A percentile compares a stretch with the other conserved stretches of the same genome.
These are phyloP conservation scores for Oryzias celebensis DNA, from an alignment of 2,113 vertebrate genomes.

Conservation along the genomic window DNA sequence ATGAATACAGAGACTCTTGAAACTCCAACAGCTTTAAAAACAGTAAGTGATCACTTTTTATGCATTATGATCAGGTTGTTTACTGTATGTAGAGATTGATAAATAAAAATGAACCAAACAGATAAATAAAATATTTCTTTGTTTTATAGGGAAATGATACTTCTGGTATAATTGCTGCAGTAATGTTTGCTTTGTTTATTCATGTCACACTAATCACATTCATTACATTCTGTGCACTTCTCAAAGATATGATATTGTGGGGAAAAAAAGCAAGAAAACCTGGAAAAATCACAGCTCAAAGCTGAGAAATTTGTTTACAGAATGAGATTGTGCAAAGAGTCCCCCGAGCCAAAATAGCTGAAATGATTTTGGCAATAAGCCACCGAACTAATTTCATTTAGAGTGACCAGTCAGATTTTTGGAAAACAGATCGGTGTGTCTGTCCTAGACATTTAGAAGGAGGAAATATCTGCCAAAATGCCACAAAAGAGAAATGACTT, in stretches of 20 bases:
- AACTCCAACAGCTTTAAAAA: not conserved
- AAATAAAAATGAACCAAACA: constrained; percentile 1
- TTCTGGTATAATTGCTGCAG: constrained; percentile 2
- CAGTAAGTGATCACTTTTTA: not conserved
- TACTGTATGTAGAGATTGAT: constrained; percentile 2
- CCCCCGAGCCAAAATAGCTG: too few relatives aligned
- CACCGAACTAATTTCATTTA: not conserved
- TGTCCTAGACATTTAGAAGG: too few relatives aligned
- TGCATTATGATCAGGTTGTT: not conserved
- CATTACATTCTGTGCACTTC: not conserved
- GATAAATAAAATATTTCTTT: constrained; percentile 4
- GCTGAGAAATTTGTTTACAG: not conserved
- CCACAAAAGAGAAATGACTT: not conserved
- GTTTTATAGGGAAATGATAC: constrained; percentile 7
- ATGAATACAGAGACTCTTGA: not conserved
- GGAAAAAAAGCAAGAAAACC: not conserved
- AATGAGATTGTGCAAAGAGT: not conserved
- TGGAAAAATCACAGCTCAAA: not conserved
- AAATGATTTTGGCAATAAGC: not conserved
- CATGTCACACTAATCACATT: not conserved
- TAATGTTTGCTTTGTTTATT: not conserved
- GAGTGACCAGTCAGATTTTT: not conserved
- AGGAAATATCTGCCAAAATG: not conserved
- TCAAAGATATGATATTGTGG: not conserved
- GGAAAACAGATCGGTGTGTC: not conserved